Conservation (phyloP, 2,888 invertebrate species). For the Gibbula magus region DNA sequence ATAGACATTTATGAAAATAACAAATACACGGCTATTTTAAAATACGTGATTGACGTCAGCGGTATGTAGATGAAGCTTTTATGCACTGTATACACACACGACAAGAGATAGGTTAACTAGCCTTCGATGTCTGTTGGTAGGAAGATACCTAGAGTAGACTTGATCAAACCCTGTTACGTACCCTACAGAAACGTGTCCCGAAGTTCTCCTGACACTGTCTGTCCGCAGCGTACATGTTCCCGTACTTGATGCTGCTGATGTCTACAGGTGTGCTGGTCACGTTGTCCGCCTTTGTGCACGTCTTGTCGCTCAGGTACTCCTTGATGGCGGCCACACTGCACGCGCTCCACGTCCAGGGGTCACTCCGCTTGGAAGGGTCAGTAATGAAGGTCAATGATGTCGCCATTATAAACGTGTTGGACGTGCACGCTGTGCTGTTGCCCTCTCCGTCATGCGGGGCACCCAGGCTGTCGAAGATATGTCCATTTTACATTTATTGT, state of each 20-base stretch:
- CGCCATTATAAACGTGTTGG: background rate
- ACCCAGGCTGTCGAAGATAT: background rate
- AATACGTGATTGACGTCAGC: no score
- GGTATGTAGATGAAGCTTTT: no score
- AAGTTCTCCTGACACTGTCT: background rate
- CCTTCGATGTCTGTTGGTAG: no score
- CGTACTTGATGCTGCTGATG: background rate
- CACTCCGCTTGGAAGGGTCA: background rate
- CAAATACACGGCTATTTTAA: no score
- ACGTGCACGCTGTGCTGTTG: background rate
- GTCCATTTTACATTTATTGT: background rate
- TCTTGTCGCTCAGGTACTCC: background rate
- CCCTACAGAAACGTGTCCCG: background rate
- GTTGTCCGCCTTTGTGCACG: background rate
- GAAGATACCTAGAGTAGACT: no score
- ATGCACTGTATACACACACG: no score
- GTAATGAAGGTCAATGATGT: background rate
- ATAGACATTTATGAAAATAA: no score
- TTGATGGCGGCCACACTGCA: background rate
- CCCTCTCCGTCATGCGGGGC: background rate
- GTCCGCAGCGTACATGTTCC: background rate
- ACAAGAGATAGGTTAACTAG: no score
- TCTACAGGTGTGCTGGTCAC: background rate
- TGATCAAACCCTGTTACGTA: background rate
- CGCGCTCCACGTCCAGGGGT: background rate